Percentiles rank a stretch among this genome's conserved stretches.
Conservation (phyloP, 2,113 vertebrate species). For the Myrmecophaga tridactyla region DNA sequence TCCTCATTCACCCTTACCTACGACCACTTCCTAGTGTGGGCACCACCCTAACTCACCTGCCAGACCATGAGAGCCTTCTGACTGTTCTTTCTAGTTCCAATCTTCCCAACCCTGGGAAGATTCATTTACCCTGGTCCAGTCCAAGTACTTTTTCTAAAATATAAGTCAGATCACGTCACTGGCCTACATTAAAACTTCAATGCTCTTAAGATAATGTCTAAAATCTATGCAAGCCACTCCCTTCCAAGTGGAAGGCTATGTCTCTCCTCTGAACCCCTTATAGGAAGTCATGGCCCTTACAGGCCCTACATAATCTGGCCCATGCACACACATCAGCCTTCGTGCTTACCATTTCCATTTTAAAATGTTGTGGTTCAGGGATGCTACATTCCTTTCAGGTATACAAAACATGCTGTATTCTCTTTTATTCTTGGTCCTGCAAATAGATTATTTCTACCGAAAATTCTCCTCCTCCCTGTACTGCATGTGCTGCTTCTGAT, state of each 20-base stretch:
- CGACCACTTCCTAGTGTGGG: accelerated
- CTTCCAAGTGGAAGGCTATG: no score
- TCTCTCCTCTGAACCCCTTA: neutral
- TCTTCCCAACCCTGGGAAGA: no score
- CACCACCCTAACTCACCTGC: accelerated
- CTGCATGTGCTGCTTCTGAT: neutral
- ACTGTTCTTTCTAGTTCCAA: neutral
- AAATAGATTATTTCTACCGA: no score
- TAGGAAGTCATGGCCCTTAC: accelerated
- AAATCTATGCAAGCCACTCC: neutral
- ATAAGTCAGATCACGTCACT: neutral
- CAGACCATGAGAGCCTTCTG: neutral
- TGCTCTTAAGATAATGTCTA: neutral
- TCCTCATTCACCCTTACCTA: neutral
- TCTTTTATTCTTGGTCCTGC: neutral
- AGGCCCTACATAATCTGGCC: no score
- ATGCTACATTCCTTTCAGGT: neutral
- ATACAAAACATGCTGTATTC: accelerated
- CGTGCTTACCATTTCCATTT: neutral
- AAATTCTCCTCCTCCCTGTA: neutral
- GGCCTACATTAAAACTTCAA: neutral
- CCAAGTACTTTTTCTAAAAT: neutral
- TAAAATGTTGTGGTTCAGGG: neutral
- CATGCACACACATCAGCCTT: neutral
- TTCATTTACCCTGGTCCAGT: neutral